Base-by-base conservation (phyloP, 2,888 invertebrate species). In the Dioctria linearis region DNA sequence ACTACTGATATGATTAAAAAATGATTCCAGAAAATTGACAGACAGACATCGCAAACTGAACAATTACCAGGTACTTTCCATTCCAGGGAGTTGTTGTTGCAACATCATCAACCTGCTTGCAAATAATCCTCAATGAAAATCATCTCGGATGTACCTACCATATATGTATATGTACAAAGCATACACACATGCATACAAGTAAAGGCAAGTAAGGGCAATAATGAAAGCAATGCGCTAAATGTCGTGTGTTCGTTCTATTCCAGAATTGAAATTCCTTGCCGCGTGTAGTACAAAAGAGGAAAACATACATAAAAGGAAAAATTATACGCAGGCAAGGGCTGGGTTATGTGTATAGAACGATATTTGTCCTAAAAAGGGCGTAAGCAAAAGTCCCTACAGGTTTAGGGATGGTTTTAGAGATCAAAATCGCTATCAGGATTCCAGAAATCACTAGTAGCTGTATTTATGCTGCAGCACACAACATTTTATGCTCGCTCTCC, bases 391-490 rank as follows among this genome's bases (percentile, higher is more conserved):
- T 78, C 81, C 80, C 80, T 81, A 81, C 69, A 75, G 81, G 81
- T 79, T 67, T 82, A 81, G 82, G 85, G 86, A 87, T 88, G 87
- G 87, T 88, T 87, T 86, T 83, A 84, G 83, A 87, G 87, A 87
- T 88, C 88, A 87, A 87, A 87, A 86, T 85, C 85, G 85, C 84
- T 86, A 88, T 83, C 86, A 88, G 87, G 87, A 85, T 80, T 83
- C 63, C 87, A 88, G 86, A 85, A 88, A 84, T 80, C 37, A 71
- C 80, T 83, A 85, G 84, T 82, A 85, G 83, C 85, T 79, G 61
- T 25, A 25, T 25, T 25, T 25, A 25, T 78, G 78, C 78, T 78
- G 65, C 78, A 78, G 42, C 78, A 78, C 66, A 25, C 25, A 25
- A 25, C 25, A 78, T 66, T 78, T 76, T 63, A 63, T 61, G 63